Evolutionary conservation across 53 echinoderm and acorn worm genomes (phyloP), one percentile per base, ranked within the genome.

Genomic region (Temnopleurus reevesii): DNA sequence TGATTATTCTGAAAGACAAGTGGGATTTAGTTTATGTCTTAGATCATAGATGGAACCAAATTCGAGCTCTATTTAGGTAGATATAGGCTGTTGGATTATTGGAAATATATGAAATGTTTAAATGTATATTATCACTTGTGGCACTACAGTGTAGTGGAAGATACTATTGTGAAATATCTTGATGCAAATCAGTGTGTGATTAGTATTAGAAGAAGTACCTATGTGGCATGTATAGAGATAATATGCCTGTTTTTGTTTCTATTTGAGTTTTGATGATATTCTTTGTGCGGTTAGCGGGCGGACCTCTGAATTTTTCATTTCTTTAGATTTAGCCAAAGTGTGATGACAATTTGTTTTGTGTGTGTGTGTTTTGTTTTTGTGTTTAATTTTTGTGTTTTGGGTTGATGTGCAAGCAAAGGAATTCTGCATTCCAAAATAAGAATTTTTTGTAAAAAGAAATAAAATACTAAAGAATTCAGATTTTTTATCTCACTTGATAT

Each of bases 371-470:
- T 84, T 56, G 56, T 84, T n/a, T 86, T 83, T 44, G 2, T 86
- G 44, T 28, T n/a, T 86, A 25, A 36, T 65, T 87, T 47, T 87
- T 23, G 65, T 34, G 28, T 87, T 87, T 84, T 87, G 88, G 88
- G 88, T 87, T 87, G 88, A 87, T 66, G 88, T 87, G 88, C 88
- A 77, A 77, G 79, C 79, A 66, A 34, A 66, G 35, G 53, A 87
- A 66, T 65, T 87, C 71, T 87, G 88, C 88, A 87, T 87, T 87
- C 88, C 88, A 87, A 17, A 17, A 79, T 17, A 71, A 23, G 7
- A 36, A 41, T 41, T 71, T 71, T 71, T 6, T 71, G 6, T 58
- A 41, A 71, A 71, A 71, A n/a, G 36, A 38, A 7, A n/a, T 9
- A n/a, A 66, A 38, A 15, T 36, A 38, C 38, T 9, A n/a, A 66